Percentiles rank a stretch among this genome's conserved stretches.
phyloP scores from a whole-genome alignment of 2,113 vertebrate genomes.

The Variabilichromis moorii region DNA sequence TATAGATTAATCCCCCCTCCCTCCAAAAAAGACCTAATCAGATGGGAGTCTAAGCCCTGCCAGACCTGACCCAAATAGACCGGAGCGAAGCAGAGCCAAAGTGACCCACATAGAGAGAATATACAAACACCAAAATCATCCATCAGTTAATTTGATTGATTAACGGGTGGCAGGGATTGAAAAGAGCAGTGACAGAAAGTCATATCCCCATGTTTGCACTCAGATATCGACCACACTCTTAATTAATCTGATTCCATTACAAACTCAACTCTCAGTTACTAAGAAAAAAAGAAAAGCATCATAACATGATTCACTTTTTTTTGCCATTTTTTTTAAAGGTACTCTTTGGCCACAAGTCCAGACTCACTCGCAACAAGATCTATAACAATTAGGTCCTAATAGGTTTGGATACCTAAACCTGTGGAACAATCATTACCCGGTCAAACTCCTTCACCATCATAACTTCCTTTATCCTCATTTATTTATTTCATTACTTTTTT shows the following conservation, averaged over 20 bases:
- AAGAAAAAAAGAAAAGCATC: background rate
- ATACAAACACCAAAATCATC: no score
- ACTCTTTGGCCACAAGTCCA: background rate
- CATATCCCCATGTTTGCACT: background rate
- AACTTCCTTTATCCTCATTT: background rate
- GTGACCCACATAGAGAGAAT: background rate
- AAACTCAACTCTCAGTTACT: background rate
- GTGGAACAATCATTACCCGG: background rate
- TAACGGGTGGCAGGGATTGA: background rate
- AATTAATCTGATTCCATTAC: background rate
- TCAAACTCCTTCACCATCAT: rapidly evolving
- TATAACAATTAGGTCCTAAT: rapidly evolving
- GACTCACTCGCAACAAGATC: background rate
- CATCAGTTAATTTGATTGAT: background rate
- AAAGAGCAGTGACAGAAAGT: background rate
- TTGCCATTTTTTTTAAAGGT: background rate
- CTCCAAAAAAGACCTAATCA: background rate
- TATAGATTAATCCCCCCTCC: background rate
- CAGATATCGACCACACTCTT: background rate
- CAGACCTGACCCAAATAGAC: background rate
- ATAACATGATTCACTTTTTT: rapidly evolving
- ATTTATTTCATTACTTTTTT: background rate
- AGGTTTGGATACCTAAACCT: background rate
- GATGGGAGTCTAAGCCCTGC: background rate
- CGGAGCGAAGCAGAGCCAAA: background rate